Base-by-base conservation (phyloP, 2,113 vertebrate species). In the Leuciscus idus region DNA sequence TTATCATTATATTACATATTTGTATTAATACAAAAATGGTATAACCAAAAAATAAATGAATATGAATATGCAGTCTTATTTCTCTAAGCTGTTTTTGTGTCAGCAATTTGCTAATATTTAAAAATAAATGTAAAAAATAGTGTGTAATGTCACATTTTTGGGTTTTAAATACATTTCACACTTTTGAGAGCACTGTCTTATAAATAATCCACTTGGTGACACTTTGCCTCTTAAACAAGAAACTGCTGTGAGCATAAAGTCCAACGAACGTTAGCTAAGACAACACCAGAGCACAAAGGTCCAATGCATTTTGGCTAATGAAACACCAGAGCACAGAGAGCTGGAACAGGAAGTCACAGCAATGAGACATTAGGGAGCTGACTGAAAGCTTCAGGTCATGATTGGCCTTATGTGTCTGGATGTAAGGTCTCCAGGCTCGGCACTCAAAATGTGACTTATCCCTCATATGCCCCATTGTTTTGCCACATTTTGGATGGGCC, bases 381-480 rank as follows among this genome's bases (percentile, higher is more conserved):
- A 85, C 75, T 87, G 80, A 85, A 52, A 86, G 48, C 83, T 84
- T 93, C 85, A 95, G 91, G 93, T 90, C 96, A 86, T 93, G 93
- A 95, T 95, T 94, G 94, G 93, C 92, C 70, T 77, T 89, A 80
- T 84, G 80, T 66, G 30, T 87, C 62, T 79, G 84, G 75, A 87
- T 87, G 78, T 89, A 83, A 90, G 78, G 46, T 75, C 87, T 86
- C 87, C 84, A 93, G 89, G 90, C 84, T 90, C 90, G 90, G 90
- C 79, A 92, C 95, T 98, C 96, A 98, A 97, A 99, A 99, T 98
- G 97, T 98, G 96, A 99, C 98, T 99, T 98, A 99, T 99, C 97
- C 96, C 97, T 96, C 91, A 89, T 96, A 87, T 98, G 97, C 97
- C 96, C 97, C 91, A 94, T 96, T 96, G 97, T 99, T 99, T 98